Evolutionary conservation across 1,140 invertebrate genomes (phyloP).

Genomic region (Hormaphis cornu): DNA sequence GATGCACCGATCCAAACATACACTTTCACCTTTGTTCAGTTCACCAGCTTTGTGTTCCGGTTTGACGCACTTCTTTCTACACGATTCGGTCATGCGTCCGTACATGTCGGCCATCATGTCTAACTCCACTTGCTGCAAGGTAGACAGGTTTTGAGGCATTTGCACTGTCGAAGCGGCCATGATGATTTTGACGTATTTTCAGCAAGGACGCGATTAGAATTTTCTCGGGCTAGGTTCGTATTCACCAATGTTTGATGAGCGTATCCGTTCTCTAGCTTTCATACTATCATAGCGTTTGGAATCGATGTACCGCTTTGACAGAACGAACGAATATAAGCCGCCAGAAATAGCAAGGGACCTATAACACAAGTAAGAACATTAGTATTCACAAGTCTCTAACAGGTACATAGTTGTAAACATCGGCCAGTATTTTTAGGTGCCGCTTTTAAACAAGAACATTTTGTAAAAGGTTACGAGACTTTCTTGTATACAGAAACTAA

Average conservation of each 20-base stretch:
- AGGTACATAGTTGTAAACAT: too few species aligned
- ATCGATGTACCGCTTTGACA: constrained; percentile 59
- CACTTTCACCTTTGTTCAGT: constrained; percentile 92
- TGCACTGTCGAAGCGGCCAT: constrained; percentile 12
- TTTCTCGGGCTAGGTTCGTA: constrained; percentile 46
- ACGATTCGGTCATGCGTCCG: constrained; percentile 82
- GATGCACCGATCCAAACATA: constrained; percentile 94
- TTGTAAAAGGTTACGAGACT: too few species aligned
- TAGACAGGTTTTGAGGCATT: constrained; percentile 54
- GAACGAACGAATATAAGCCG: constrained; percentile 61
- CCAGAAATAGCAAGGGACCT: constrained; percentile 53
- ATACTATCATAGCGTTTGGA: constrained; percentile 61
- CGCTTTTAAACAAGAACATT: too few species aligned
- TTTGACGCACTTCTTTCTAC: constrained; percentile 93
- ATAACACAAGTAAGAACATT: constrained; percentile 42
- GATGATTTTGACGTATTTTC: constrained; percentile 5
- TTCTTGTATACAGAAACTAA: too few species aligned
- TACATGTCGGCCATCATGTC: constrained; percentile 99
- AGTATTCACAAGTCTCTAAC: background rate
- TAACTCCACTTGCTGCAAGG: constrained; percentile 85
- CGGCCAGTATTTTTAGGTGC: too few species aligned
- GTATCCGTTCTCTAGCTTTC: constrained; percentile 68
- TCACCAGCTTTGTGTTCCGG: constrained; percentile 86
- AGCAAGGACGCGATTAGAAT: constrained; percentile 32
- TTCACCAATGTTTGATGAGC: constrained; percentile 53